These are phyloP conservation scores for Silurus glanis DNA, from an alignment of 2,113 vertebrate genomes.

Conservation along the genomic window DNA sequence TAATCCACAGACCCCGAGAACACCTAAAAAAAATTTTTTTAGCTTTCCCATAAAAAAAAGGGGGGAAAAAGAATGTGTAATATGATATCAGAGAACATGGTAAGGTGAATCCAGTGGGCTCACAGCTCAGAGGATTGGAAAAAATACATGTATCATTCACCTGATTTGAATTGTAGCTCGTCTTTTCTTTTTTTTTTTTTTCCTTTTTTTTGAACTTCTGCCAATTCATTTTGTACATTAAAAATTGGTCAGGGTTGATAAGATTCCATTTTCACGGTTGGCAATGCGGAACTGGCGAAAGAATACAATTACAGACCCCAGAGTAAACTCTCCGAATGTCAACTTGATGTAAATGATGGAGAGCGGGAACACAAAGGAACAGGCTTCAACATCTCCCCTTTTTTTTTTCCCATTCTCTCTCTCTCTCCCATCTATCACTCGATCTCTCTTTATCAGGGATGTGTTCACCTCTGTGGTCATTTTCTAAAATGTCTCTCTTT, in stretches of 20 bases:
- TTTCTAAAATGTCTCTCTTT: neutral
- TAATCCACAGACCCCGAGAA: slow-evolving; percentile 53
- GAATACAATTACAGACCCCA: slow-evolving; percentile 99
- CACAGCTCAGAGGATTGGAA: slow-evolving; percentile 75
- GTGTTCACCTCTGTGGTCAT: neutral
- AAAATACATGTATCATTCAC: slow-evolving; percentile 93
- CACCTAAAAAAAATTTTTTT: slow-evolving; percentile 47
- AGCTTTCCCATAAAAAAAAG: neutral
- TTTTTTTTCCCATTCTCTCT: slow-evolving; percentile 23
- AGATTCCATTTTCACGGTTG: slow-evolving; percentile 99
- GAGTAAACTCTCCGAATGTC: slow-evolving; percentile 99
- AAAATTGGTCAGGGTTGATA: slow-evolving; percentile 99
- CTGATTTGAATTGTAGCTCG: slow-evolving; percentile 98
- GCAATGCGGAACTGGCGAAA: slow-evolving; percentile 99
- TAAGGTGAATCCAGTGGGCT: slow-evolving; percentile 62
- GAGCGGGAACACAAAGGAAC: slow-evolving; percentile 82
- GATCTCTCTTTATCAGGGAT: slow-evolving; percentile 3
- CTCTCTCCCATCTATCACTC: neutral
- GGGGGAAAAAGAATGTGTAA: slow-evolving; percentile 66
- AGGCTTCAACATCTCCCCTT: slow-evolving; percentile 70
- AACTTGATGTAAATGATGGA: slow-evolving; percentile 99
- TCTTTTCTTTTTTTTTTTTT: slow-evolving; percentile 85
- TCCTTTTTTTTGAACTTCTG: slow-evolving; percentile 93
- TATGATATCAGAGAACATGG: slow-evolving; percentile 63
- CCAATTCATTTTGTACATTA: slow-evolving; percentile 99